These are phyloP conservation scores for Eupithecia subumbrata DNA, from an alignment of 2,888 invertebrate genomes.

Conservation along the genomic window DNA sequence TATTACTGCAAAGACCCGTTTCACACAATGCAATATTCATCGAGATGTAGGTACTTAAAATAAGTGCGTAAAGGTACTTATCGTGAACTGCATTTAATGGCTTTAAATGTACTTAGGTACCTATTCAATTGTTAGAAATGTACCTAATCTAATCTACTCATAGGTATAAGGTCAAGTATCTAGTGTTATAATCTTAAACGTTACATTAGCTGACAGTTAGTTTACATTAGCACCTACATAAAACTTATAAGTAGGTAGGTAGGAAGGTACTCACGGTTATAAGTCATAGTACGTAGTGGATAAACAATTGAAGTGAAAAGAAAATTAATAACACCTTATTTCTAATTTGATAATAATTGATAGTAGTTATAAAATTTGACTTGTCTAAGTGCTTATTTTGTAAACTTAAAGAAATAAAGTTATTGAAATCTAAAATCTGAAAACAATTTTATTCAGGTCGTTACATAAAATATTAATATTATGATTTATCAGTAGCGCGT, in stretches of 20 bases:
- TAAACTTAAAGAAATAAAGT: too few species aligned
- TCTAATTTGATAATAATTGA: too few species aligned
- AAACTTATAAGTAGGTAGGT: too few species aligned
- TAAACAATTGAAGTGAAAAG: too few species aligned
- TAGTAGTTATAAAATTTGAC: too few species aligned
- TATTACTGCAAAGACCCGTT: slow-evolving; percentile 24
- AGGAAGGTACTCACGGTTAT: background rate
- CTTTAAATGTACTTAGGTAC: background rate
- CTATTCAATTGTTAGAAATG: slow-evolving; percentile 28
- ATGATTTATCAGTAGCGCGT: slow-evolving; percentile 20
- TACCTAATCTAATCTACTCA: background rate
- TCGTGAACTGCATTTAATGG: slow-evolving; percentile 22
- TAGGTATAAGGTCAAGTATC: background rate
- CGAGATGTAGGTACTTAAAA: background rate
- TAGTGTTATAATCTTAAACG: background rate
- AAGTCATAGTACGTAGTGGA: too few species aligned
- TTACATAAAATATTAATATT: background rate
- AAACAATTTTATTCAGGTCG: too few species aligned
- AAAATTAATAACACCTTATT: too few species aligned
- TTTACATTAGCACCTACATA: too few species aligned
- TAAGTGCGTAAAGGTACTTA: background rate
- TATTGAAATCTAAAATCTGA: too few species aligned
- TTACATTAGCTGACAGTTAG: background rate
- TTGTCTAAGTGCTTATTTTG: too few species aligned
- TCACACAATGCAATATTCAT: slow-evolving; percentile 10